A percentile compares a stretch with the other conserved stretches of the same genome.
Evolutionary conservation across 2,113 vertebrate species (phyloP).

Genomic region (Tiliqua scincoides): DNA sequence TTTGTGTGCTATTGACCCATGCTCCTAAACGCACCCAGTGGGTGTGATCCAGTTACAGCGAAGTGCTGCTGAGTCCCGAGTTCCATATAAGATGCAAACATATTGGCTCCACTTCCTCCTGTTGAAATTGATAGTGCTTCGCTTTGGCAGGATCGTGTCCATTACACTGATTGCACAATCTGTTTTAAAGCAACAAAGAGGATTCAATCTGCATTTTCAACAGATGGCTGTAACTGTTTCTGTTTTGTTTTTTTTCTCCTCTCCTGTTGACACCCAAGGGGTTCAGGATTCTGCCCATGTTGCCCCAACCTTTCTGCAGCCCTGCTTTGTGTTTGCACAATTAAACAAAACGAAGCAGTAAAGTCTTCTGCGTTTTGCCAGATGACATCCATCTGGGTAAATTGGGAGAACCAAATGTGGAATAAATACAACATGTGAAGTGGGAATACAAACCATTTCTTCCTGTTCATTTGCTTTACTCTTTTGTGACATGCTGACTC

Average conservation of each 20-base stretch:
- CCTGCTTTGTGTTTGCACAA: background rate
- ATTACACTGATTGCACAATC: background rate
- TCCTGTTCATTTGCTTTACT: background rate
- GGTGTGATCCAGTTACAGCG: background rate
- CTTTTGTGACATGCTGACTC: background rate
- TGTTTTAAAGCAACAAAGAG: background rate
- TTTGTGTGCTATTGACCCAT: background rate
- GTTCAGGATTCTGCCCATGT: slow-evolving; percentile 13
- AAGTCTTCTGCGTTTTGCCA: background rate
- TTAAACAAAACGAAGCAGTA: slow-evolving; percentile 1
- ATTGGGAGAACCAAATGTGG: slow-evolving; percentile 20
- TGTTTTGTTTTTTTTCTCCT: background rate
- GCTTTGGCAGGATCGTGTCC: background rate
- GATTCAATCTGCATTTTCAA: background rate
- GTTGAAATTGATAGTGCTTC: background rate
- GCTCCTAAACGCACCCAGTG: background rate
- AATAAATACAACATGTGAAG: background rate
- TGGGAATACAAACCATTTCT: slow-evolving; percentile 24
- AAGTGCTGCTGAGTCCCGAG: background rate
- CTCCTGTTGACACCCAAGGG: slow-evolving; percentile 1
- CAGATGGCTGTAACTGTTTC: background rate
- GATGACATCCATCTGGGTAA: background rate
- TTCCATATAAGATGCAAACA: background rate
- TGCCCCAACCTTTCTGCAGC: background rate
- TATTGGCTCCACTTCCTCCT: background rate